Conservation (phyloP, 2,888 invertebrate species). For the Amphimallon solstitiale region DNA sequence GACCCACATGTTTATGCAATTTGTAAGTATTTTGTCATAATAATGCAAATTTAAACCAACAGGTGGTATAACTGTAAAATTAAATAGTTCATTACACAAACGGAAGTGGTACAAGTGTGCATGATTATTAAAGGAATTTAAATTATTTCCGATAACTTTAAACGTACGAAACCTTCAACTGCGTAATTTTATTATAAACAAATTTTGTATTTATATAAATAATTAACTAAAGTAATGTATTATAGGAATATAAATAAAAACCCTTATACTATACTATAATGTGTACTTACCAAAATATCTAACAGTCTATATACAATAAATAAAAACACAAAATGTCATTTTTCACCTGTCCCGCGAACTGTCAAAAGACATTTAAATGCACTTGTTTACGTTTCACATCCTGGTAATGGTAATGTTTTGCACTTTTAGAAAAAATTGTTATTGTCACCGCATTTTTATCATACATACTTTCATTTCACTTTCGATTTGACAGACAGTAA, state of each 20-base stretch:
- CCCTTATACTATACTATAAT: not conserved
- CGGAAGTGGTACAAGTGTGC: not conserved
- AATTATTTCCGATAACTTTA: too few relatives aligned
- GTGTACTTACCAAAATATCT: slow-evolving; percentile 30
- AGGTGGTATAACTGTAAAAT: not conserved
- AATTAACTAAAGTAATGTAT: not conserved
- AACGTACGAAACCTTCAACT: too few relatives aligned
- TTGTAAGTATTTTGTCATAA: not conserved
- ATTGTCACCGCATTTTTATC: slow-evolving; percentile 39
- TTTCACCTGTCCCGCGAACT: slow-evolving; percentile 17
- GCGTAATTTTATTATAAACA: too few relatives aligned
- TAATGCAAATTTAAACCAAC: not conserved
- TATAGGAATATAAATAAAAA: too few relatives aligned
- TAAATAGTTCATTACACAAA: not conserved
- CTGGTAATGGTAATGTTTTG: not conserved
- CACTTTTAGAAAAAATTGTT: not conserved
- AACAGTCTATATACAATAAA: slow-evolving; percentile 7
- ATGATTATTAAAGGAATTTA: too few relatives aligned
- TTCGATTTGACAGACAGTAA: slow-evolving; percentile 41
- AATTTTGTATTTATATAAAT: not conserved
- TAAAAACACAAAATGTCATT: slow-evolving; percentile 38
- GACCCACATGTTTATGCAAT: not conserved
- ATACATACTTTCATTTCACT: slow-evolving; percentile 42
- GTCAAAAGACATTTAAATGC: slow-evolving; percentile 2
- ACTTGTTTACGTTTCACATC: slow-evolving; percentile 21